A percentile compares a stretch with the other conserved stretches of the same genome.
Conservation (phyloP, 2,113 vertebrate genomes). For the Microcebus tavaratra region DNA sequence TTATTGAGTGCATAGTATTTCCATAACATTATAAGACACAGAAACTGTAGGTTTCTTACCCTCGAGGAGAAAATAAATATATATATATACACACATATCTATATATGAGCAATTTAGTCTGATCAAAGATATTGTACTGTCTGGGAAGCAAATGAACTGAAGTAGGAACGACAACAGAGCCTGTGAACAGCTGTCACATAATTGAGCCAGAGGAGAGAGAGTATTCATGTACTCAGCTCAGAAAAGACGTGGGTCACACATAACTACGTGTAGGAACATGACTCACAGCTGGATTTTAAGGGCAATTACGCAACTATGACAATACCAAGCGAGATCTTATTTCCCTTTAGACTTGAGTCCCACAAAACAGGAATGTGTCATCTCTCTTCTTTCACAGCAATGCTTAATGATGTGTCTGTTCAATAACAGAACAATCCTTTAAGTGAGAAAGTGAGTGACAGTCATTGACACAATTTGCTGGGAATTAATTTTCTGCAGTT, state of each 20-base stretch:
- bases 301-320: conserved; percentile 52
- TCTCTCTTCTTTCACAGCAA: conserved; percentile 27
- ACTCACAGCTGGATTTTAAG: conserved; percentile 64
- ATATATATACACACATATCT: no score
- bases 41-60: background rate
- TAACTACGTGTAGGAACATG: background rate
- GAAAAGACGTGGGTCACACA: background rate
- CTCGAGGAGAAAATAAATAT: no score
- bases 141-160: background rate
- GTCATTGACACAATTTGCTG: conserved; percentile 45
- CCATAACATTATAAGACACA: background rate
- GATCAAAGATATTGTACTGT: background rate
- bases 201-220: background rate
- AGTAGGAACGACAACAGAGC: background rate
- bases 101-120: background rate
- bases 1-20: background rate
- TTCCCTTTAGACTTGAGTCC: conserved; percentile 55
- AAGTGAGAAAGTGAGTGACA: conserved; percentile 17
- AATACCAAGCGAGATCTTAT: conserved; percentile 60
- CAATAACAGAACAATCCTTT: conserved; percentile 38
- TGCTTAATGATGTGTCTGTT: conserved; percentile 40
- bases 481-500: conserved; percentile 49
- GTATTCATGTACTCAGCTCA: background rate
- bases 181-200: background rate
- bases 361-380: background rate